phyloP scores from a whole-genome alignment of 2,113 vertebrate species.

The Salminus brasiliensis region DNA sequence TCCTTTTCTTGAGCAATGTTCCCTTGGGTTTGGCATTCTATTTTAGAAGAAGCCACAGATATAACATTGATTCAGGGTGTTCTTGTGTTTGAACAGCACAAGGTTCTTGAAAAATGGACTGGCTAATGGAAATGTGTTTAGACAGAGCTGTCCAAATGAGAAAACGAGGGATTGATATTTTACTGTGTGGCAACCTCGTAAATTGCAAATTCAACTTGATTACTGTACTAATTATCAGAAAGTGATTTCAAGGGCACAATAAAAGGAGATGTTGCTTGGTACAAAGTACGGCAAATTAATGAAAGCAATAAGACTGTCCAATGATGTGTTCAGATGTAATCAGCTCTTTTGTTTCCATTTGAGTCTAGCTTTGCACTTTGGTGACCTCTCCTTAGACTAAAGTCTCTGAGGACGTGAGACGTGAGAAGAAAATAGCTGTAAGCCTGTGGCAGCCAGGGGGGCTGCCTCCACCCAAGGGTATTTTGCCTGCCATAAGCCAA shows the following conservation, averaged over 20 bases:
- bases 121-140: slow-evolving; percentile 13
- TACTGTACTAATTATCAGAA: background rate
- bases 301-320: background rate
- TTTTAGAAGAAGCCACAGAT: slow-evolving; percentile 40
- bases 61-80: slow-evolving; percentile 34
- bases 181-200: background rate
- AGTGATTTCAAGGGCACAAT: background rate
- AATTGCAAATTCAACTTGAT: background rate
- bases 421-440: background rate
- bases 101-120: slow-evolving; percentile 17
- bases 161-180: background rate
- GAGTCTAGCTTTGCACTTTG: background rate
- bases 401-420: background rate
- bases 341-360: background rate
- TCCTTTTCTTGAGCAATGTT: slow-evolving; percentile 12
- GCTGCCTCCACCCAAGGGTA: background rate
- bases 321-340: background rate
- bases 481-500: background rate
- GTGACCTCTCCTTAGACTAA: background rate
- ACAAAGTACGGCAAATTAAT: background rate
- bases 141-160: background rate
- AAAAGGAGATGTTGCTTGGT: background rate
- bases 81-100: slow-evolving; percentile 26
- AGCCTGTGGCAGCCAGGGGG: background rate
- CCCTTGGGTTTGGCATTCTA: slow-evolving; percentile 41